These are phyloP conservation scores for Hirtodrosophila trivittata DNA, from an alignment of 2,888 invertebrate genomes.

Conservation along the genomic window DNA sequence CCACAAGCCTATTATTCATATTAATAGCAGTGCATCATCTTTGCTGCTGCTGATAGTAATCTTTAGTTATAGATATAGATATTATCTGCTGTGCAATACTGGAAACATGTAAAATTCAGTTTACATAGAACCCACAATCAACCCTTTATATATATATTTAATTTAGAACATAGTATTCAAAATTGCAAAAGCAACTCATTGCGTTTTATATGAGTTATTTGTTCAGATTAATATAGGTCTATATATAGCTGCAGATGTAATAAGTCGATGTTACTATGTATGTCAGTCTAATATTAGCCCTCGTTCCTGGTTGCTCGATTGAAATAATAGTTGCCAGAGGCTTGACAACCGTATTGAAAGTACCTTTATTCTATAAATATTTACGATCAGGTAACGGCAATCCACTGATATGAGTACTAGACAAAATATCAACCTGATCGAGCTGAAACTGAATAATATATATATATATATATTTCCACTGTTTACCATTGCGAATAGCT, in stretches of 20 bases:
- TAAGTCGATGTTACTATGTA: conserved; percentile 7
- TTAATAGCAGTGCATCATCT: no score
- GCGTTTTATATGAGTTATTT: conserved; percentile 2
- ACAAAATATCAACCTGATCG: neutral
- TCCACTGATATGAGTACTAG: conserved; percentile 12
- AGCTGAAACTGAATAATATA: conserved; percentile 11
- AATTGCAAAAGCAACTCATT: no score
- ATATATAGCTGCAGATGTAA: conserved; percentile 22
- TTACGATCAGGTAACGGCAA: conserved; percentile 28
- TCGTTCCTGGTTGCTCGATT: conserved; percentile 5
- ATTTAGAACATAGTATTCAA: no score
- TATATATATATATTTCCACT: conserved; percentile 17
- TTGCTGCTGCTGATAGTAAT: no score
- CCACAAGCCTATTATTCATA: no score
- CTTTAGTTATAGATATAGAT: no score
- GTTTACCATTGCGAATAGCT: conserved; percentile 16
- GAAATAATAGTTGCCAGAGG: conserved; percentile 35
- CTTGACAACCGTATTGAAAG: conserved; percentile 10
- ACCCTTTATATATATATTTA: no score
- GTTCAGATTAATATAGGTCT: neutral
- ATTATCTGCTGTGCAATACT: no score
- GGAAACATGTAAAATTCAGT: no score
- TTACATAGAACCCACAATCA: no score
- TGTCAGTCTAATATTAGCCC: conserved; percentile 29
- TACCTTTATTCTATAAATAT: conserved; percentile 43